Evolutionary conservation across 2,113 vertebrate species (phyloP).

Genomic region (Platichthys stellatus): DNA sequence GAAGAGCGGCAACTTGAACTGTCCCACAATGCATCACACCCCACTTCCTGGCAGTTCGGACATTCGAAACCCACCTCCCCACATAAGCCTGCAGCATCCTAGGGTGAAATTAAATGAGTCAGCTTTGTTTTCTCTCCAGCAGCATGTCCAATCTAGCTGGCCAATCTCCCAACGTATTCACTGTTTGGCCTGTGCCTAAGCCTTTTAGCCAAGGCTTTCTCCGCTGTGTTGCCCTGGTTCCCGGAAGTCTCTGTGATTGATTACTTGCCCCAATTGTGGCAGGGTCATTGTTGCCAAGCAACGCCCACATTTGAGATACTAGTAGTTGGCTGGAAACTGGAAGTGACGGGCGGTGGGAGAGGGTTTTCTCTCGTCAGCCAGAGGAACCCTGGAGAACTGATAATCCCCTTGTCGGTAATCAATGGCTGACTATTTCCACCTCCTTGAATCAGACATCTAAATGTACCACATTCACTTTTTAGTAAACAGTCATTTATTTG

Average conservation of each 20-base stretch:
- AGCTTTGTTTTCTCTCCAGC: conserved; percentile 53
- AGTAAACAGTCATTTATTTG: background rate
- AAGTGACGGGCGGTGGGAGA: conserved; percentile 34
- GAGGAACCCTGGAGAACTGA: background rate
- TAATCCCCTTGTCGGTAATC: background rate
- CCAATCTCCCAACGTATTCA: conserved; percentile 59
- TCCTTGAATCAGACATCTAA: background rate
- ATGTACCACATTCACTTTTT: background rate
- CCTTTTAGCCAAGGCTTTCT: conserved; percentile 51
- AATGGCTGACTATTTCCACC: background rate
- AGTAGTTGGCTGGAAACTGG: conserved; percentile 49
- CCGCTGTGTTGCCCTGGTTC: conserved; percentile 31
- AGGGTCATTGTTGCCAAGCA: conserved; percentile 75
- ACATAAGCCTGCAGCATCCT: conserved; percentile 16
- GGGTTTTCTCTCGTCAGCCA: conserved; percentile 37
- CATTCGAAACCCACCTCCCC: conserved; percentile 34
- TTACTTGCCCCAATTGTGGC: conserved; percentile 62
- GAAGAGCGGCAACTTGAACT: background rate
- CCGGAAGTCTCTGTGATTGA: conserved; percentile 77
- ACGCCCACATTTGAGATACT: conserved; percentile 49
- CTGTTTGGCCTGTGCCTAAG: conserved; percentile 49
- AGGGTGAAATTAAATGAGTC: conserved; percentile 63
- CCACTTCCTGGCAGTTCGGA: conserved; percentile 22
- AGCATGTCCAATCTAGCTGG: conserved; percentile 42
- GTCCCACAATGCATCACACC: conserved; percentile 27